phyloP scores from a whole-genome alignment of 2,113 vertebrate species.

The Rhinolophus ferrumequinum region DNA sequence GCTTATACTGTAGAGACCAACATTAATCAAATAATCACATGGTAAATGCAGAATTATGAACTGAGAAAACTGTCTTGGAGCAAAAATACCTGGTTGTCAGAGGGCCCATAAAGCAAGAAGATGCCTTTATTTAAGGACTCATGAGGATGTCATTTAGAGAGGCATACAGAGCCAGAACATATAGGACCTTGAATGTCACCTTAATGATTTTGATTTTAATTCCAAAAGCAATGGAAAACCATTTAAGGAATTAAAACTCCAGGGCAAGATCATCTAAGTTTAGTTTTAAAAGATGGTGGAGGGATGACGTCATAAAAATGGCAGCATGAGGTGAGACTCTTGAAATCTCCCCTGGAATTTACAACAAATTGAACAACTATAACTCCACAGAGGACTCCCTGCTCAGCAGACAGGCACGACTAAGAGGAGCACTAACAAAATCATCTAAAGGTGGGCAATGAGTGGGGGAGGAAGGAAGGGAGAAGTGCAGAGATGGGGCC shows the following conservation, averaged over 20 bases:
- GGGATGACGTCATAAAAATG: no score
- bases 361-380: no score
- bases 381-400: no score
- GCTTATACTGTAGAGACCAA: neutral
- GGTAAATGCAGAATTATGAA: neutral
- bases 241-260: neutral
- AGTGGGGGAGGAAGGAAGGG: no score
- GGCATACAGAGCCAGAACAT: neutral
- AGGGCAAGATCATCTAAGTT: neutral
- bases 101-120: neutral
- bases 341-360: no score
- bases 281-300: neutral
- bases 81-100: neutral
- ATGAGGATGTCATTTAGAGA: neutral
- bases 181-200: neutral
- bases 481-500: no score
- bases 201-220: neutral
- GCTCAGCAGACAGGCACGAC: no score
- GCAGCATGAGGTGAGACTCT: no score
- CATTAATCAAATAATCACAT: neutral
- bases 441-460: no score
- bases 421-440: no score
- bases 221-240: conserved; percentile 9
- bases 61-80: neutral
- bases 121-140: neutral